phyloP scores from a whole-genome alignment of 2,113 vertebrate species.

The human (Homo sapiens) region DNA sequence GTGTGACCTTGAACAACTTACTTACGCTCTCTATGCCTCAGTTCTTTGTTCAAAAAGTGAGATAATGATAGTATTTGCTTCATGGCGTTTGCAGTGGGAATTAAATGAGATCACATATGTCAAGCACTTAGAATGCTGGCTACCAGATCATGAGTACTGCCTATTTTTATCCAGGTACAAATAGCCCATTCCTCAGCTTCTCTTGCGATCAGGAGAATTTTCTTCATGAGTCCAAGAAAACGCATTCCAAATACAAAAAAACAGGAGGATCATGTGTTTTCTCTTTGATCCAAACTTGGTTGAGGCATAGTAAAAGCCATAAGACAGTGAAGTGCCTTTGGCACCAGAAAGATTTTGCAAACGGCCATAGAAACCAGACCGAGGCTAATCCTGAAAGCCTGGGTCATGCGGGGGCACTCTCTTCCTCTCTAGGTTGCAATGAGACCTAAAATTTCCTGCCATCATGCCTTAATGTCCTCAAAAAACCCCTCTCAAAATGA shows the following conservation, averaged over 20 bases:
- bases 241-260: neutral
- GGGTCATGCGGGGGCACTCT: neutral
- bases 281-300: neutral
- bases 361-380: neutral
- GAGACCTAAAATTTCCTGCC: conserved; percentile 61
- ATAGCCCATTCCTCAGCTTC: conserved; percentile 2
- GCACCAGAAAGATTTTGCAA: conserved; percentile 2
- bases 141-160: neutral
- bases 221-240: neutral
- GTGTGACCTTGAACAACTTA: neutral
- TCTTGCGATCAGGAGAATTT: conserved; percentile 3
- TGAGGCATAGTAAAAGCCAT: conserved; percentile 22
- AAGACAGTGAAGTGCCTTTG: neutral
- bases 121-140: neutral
- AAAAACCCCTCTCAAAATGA: conserved; percentile 74
- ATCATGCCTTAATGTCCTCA: conserved; percentile 69
- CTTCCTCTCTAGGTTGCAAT: conserved; percentile 15
- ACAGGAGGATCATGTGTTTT: neutral
- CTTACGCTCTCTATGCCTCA: neutral
- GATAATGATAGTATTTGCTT: neutral
- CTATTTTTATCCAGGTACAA: conserved; percentile 6
- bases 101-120: neutral
- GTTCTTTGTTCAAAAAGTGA: conserved; percentile 7
- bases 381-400: conserved; percentile 29
- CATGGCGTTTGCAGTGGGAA: neutral